Evolutionary conservation across 2,797 vertebrate genomes (phyloP).

Genomic region (Premnoplex brunnescens): DNA sequence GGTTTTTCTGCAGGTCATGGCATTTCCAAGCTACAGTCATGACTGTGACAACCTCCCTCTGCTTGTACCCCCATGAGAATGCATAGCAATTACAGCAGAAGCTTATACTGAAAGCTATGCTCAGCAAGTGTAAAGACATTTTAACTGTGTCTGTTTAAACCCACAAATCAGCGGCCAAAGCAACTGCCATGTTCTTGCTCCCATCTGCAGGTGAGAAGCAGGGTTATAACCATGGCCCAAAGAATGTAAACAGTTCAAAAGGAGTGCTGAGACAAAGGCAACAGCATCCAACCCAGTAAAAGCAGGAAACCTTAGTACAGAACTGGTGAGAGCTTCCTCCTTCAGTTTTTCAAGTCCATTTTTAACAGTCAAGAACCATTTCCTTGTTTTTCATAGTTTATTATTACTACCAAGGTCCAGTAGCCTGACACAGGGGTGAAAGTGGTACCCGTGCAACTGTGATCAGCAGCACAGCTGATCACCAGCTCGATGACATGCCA

Average conservation of each 20-base stretch:
- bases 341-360: background rate
- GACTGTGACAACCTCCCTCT: background rate
- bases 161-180: background rate
- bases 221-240: background rate
- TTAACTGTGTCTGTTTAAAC: background rate
- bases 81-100: background rate
- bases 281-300: background rate
- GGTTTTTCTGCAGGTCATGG: background rate
- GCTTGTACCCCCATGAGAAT: background rate
- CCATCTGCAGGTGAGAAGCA: background rate
- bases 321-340: background rate
- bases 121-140: background rate
- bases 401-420: background rate
- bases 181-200: background rate
- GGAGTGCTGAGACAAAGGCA: background rate
- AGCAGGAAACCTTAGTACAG: background rate
- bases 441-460: background rate
- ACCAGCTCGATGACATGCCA: background rate
- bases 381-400: background rate
- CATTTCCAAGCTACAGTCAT: background rate
- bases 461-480: background rate
- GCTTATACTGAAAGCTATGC: background rate
- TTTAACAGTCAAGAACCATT: background rate
- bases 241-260: background rate
- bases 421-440: background rate